Percentiles rank a stretch among this genome's conserved stretches.
Conservation (phyloP, 2,113 vertebrate genomes). For the Chelonoidis abingdonii region DNA sequence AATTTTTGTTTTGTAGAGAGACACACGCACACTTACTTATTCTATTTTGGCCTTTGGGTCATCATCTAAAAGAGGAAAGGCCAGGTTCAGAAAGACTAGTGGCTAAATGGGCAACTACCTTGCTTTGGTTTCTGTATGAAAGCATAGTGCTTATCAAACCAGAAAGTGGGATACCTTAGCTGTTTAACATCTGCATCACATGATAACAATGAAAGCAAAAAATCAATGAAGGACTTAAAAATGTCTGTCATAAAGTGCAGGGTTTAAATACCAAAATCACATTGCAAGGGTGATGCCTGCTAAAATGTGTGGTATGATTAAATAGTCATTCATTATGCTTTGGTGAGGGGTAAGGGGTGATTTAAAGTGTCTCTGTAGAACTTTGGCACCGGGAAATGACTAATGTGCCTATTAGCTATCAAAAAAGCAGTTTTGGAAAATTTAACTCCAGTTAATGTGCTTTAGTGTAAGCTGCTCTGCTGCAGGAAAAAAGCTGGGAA, state of each 20-base stretch:
- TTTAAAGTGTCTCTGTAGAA: not conserved
- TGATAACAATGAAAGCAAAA: not conserved
- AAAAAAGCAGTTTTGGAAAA: not conserved
- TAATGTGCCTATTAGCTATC: not conserved
- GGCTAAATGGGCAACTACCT: not conserved
- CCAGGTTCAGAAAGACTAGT: not conserved
- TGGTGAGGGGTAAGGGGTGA: not conserved
- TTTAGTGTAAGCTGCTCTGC: not conserved
- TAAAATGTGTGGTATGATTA: fast-evolving
- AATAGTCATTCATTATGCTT: not conserved
- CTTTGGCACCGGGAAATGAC: not conserved
- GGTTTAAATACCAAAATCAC: not conserved
- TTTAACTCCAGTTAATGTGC: not conserved
- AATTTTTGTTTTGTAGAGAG: not conserved
- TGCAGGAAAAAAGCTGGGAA: not conserved
- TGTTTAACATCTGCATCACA: not conserved
- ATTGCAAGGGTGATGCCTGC: not conserved
- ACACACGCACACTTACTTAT: not conserved
- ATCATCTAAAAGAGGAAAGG: not conserved
- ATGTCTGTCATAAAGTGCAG: not conserved
- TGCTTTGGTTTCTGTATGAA: not conserved
- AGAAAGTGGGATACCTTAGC: not conserved
- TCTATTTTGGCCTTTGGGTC: not conserved
- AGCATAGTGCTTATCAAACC: not conserved
- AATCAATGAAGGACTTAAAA: not conserved